Evolutionary conservation across 1,140 invertebrate genomes (phyloP), one percentile per base, ranked within the genome.

Genomic region (Fopius arisanus): DNA sequence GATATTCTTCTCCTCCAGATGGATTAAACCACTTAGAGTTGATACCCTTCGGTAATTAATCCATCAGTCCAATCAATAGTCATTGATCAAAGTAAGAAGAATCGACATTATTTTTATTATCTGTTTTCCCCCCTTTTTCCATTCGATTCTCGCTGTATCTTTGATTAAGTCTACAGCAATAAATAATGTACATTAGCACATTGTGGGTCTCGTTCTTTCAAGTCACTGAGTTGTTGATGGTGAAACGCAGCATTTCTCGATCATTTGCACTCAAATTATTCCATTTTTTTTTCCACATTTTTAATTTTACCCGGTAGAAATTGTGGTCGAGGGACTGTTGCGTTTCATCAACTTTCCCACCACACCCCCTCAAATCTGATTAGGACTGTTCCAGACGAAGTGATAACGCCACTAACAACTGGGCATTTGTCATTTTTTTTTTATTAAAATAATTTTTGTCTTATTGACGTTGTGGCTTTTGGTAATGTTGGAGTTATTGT

Each of bases 371-470:
- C 79, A 78, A 87, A 87, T 87, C 86, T 87, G 86, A 88, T 87
- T 87, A 87, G 87, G 86, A 87, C 86, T 87, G 87, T 88, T 88
- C 87, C 86, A 87, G 86, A 87, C 85, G 66, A 74, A 59, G 70
- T 74, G 78, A 80, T 83, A 80, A 80, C 83, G 80, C 79, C 70
- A 79, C 77, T 84, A 85, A 81, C 85, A 85, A 84, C 77, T 41
- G 62, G 21, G n/a, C 7, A 33, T 21, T 40, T 51, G 33, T 69
- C 37, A 37, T 59, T 41, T 31, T 65, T 12, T 28, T 78, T 76
- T 70, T 26, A 28, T 67, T 71, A n/a, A n/a, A n/a, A n/a, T n/a
- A n/a, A 65, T 31, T 33, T 12, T 37, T n/a, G 33, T 29, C 16
- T 12, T 12, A 5, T 63, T 3, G 28, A 66, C 0, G 37, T 66